These are phyloP conservation scores for Geothlypis trichas DNA, from an alignment of 2,113 vertebrate genomes.

Conservation along the genomic window DNA sequence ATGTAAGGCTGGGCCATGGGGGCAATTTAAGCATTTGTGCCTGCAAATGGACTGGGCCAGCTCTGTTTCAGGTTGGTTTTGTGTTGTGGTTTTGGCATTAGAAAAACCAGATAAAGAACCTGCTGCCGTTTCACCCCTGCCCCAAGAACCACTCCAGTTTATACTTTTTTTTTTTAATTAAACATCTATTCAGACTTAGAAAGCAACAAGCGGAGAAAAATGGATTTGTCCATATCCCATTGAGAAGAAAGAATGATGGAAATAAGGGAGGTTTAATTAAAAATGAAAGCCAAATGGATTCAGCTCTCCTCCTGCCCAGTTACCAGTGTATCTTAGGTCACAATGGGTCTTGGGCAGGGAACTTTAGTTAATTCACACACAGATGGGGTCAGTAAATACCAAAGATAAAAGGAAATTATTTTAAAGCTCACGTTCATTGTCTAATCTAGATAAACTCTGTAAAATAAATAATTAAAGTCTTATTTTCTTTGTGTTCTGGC, in stretches of 20 bases:
- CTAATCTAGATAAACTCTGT: neutral
- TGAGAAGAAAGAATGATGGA: neutral
- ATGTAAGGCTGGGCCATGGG: neutral
- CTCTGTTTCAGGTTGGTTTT: neutral
- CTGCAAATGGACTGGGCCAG: neutral
- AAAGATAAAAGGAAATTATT: neutral
- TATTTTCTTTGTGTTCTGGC: neutral
- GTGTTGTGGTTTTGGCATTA: neutral
- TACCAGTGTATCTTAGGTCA: neutral
- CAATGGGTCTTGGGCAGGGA: neutral
- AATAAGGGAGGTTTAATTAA: constrained; percentile 9
- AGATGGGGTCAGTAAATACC: neutral
- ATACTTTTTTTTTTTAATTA: neutral
- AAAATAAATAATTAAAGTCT: neutral
- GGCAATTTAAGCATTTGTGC: neutral
- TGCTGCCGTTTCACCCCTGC: neutral
- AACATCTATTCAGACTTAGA: neutral
- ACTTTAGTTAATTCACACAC: neutral
- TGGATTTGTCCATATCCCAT: neutral
- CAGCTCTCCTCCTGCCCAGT: neutral
- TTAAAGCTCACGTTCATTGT: neutral
- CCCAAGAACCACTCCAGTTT: neutral
- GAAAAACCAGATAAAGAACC: neutral
- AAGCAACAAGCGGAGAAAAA: neutral
- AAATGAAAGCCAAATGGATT: neutral